A percentile compares a stretch with the other conserved stretches of the same genome.
phyloP scores from a whole-genome alignment of 2,888 invertebrate species.

The Melanchra persicariae region DNA sequence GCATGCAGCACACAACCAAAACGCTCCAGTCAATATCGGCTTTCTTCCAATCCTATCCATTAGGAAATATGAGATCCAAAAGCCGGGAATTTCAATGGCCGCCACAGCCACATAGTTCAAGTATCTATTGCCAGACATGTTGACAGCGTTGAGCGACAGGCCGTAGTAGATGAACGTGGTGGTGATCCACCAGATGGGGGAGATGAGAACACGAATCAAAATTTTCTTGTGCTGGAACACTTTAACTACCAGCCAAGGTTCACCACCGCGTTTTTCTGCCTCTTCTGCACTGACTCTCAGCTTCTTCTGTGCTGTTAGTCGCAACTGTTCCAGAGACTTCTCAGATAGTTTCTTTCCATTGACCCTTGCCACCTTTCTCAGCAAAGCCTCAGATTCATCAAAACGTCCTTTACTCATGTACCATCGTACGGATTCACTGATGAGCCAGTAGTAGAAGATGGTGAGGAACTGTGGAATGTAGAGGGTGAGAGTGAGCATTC shows the following conservation, averaged over 20 bases:
- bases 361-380: constrained; percentile 91
- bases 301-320: constrained; percentile 72
- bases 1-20: constrained; percentile 90
- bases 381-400: constrained; percentile 91
- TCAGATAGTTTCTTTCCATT: constrained; percentile 86
- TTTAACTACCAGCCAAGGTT: constrained; percentile 77
- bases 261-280: constrained; percentile 44
- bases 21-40: constrained; percentile 89
- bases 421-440: constrained; percentile 94
- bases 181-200: constrained; percentile 92
- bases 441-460: constrained; percentile 92
- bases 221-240: constrained; percentile 75
- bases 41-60: constrained; percentile 91
- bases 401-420: constrained; percentile 92
- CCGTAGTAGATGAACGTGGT: constrained; percentile 93
- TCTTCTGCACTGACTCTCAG: constrained; percentile 60
- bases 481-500: constrained; percentile 91
- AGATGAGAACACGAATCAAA: constrained; percentile 71
- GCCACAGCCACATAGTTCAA: constrained; percentile 92
- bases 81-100: constrained; percentile 93
- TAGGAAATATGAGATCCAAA: constrained; percentile 90
- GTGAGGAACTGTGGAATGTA: constrained; percentile 93
- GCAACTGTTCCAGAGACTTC: constrained; percentile 74
- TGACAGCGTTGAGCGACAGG: constrained; percentile 92
- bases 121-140: constrained; percentile 92